Base-by-base conservation (phyloP, 2,113 vertebrate genomes). In the Vimba vimba region DNA sequence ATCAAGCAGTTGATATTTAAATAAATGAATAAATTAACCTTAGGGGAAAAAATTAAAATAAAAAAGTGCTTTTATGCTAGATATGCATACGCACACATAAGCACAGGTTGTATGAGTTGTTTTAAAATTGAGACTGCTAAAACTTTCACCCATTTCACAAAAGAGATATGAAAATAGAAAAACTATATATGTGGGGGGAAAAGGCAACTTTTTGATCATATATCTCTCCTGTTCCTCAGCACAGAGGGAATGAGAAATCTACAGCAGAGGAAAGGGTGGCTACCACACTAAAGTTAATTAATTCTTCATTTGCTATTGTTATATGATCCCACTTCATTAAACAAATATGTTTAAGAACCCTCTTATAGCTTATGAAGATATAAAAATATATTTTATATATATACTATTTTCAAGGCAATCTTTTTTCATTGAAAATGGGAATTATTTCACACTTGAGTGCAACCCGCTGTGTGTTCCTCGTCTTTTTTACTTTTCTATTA, bases 401-500 rank as follows among this genome's bases (percentile, higher is more conserved):
- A 21, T 2, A 57, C 15, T 79, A 43, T 66, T 74, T 45, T 47
- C n/a, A 57, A 52, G 13, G 36, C 13, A 77, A 60, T 60, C 15
- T 52, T 83, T 79, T 39, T 62, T 39, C 47, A n/a, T 50, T 39
- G 47, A 86, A 85, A 77, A 84, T 68, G 25, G 50, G 45, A 81
- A 71, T 64, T 57, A 88, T 88, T 84, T 88, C 69, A 89, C 62
- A 87, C 76, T 87, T 80, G 66, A 80, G 66, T 9, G 57, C 62
- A 83, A 83, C 68, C 82, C 33, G 3, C 30, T 59, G 30, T 43
- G 27, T 36, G 75, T 86, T 75, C 11, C 27, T 27, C 57, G 1
- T 59, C n/a, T 73, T 66, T 57, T 77, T 69, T 43, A 59, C 19
- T 86, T 87, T 88, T 89, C 83, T 83, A 83, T 89, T 88, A 83